Evolutionary conservation across 2,797 vertebrate genomes (phyloP), one percentile per base, ranked within the genome.

Genomic region (Smutsia temminckii): DNA sequence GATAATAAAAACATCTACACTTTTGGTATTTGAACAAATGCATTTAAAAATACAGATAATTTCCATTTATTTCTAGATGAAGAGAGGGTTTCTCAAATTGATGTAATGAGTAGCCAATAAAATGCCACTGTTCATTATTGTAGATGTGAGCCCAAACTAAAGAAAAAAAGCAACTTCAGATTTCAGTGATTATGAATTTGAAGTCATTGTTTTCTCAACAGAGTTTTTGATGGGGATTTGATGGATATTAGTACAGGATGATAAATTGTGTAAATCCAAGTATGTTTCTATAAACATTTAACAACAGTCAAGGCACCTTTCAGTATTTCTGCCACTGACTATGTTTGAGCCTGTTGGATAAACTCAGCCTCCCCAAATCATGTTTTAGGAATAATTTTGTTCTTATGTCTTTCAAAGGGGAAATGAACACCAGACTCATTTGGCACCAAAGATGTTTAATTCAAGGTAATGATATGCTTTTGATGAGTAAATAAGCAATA

Each of bases 31-130:
- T 57, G 46, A 78, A 53, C 23, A 23, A 72, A 77, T 77, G 14
- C 21, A 88, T 93, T 94, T 32, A 46, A 89, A 91, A 81, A 63
- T 57, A 89, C 5, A 75, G 40, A 57, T 72, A 84, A 66, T 85
- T 86, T 85, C 37, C 74, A 18, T 75, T 61, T 74, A 53, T 59
- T 59, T 78, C 40, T 49, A 66, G 49, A 68, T 13, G 81, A 49
- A 57, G 10, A 77, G 79, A 84, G 25, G 6, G 75, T 59, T 81
- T 61, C 46, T 46, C 29, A 77, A 78, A 64, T 13, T 14, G 32
- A 83, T 74, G 3, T 13, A 29, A 66, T 63, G 5, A 61, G 27
- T 49, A 80, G 25, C n/a, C 59, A 89, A 37, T 61, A 78, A 37
- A 89, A 83, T 66, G 55, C 46, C 2, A 83, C 55, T 42, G 21